Conservation (phyloP, 2,888 invertebrate species). For the Choreutis nemorana region DNA sequence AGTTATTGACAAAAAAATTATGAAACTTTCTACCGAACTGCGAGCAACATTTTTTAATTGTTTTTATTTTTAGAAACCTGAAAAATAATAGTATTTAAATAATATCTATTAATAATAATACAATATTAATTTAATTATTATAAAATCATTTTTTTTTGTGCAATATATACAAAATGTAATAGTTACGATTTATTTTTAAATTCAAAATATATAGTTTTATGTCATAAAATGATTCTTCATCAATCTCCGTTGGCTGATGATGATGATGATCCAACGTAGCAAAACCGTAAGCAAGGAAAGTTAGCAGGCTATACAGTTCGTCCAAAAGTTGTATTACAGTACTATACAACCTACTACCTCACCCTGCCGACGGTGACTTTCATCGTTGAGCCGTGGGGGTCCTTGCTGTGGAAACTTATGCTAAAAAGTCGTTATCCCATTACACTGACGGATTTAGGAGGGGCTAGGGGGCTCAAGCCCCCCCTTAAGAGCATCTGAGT, state of each 20-base stretch:
- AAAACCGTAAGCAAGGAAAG: constrained; percentile 77
- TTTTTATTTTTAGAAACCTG: too few species aligned
- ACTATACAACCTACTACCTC: constrained; percentile 99
- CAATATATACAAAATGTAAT: background rate
- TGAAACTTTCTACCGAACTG: too few species aligned
- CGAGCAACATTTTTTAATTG: too few species aligned
- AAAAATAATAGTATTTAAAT: background rate
- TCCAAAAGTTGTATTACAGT: constrained; percentile 89
- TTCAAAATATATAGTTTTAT: too few species aligned
- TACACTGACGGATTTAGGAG: too few species aligned
- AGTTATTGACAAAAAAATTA: too few species aligned
- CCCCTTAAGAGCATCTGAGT: too few species aligned
- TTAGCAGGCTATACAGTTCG: constrained; percentile 97
- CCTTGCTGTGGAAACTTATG: background rate
- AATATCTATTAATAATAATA: background rate
- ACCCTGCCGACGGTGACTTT: constrained; percentile 67
- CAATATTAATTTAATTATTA: background rate
- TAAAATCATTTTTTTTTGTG: background rate
- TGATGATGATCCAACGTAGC: too few species aligned
- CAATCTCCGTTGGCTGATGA: too few species aligned
- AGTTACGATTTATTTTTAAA: too few species aligned
- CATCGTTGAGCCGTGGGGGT: constrained; percentile 6
- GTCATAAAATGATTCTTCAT: too few species aligned
- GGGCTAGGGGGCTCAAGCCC: too few species aligned
- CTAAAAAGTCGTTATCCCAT: background rate